Evolutionary conservation across 1,140 invertebrate species (phyloP), one percentile per base, ranked within the genome.

Genomic region (Euura saliciscinereae): DNA sequence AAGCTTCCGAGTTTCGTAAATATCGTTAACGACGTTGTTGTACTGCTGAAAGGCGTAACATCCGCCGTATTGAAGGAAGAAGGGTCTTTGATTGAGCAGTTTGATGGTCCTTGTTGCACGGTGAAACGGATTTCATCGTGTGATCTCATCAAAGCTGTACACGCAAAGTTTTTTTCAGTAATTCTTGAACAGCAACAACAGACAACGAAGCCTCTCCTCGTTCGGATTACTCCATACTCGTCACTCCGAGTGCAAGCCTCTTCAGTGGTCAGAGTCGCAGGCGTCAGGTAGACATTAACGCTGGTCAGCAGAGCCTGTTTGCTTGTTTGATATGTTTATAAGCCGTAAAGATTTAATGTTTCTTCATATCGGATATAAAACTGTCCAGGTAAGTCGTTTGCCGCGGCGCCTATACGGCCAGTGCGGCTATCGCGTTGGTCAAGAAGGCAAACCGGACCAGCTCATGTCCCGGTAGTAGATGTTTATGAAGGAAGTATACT

Each of bases 311-410:
- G 10, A 59, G 10, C 51, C 51, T 59, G 51, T 59, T 59, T 11
- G 51, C 13, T 6, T 8, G 51, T 59, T 59, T 59, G 51, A 59
- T 59, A 59, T 59, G 51, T 59, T 59, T 59, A 59, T 6, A n/a
- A 59, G 13, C 51, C 51, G 51, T 59, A 59, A 59, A 59, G 51
- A 59, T 59, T 59, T 59, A 59, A 59, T 8, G 51, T 59, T 59
- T 59, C 51, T 59, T 59, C 51, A 59, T 59, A 59, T 59, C 51
- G 51, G 51, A 4, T n/a, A 59, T 59, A 59, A 59, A 59, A 59
- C 6, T 59, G 51, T 59, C 51, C 51, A 59, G 51, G 51, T 59
- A 59, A 11, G 51, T 59, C 51, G 51, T 28, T 28, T 28, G 28
- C 28, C 28, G 51, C 13, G 51, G 51, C 51, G 51, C 51, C 51